Base-by-base conservation (phyloP, 30 jellyfish, hydroid and myxozoan species). In the Rhopilema esculentum region DNA sequence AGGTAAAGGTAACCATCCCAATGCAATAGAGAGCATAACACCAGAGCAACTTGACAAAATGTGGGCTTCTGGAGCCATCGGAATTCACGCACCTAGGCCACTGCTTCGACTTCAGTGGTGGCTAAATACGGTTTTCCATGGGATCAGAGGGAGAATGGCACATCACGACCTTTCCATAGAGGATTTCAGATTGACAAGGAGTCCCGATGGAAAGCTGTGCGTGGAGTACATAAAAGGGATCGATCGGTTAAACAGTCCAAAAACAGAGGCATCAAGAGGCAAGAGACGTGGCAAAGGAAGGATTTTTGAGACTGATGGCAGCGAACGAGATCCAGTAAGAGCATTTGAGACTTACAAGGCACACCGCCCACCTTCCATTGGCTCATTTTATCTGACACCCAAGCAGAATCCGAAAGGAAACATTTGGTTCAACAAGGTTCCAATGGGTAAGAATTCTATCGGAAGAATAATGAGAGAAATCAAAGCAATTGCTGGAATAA, bases 31-130 rank as follows among this genome's bases (percentile, higher is more conserved):
- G 51, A 94, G 99, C 80, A 94, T 94, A 40, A 94, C 99, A 16
- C 97, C 99, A 8, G 97, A 94, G 49, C 99, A 94, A 76, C 91
- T 95, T 23, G 98, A 90, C 33, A 91, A 95, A 78, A 95, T 95
- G 99, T 95, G 99, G 98, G 98, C 96, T 6, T 90, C 98, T 0
- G 99, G 99, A 15, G 99, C 98, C 15, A 95, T 95, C 30, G 99
- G 99, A 9, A 91, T 91, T 4, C 98, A 95, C 82, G 98, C 98
- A 23, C 99, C 99, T 51, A 89, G 98, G n/a, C 98, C 98, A n/a
- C 79, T 95, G 57, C 78, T 95, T 17, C 86, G 99, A 27, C 90
- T 91, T 19, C 97, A 86, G 87, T 95, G 99, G 99, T 91, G 98
- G 98, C 77, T 92, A 27, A 95, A 95, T 65, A 95, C 99, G n/a